Base-by-base conservation (phyloP, 2,113 vertebrate species). In the Gobius niger region DNA sequence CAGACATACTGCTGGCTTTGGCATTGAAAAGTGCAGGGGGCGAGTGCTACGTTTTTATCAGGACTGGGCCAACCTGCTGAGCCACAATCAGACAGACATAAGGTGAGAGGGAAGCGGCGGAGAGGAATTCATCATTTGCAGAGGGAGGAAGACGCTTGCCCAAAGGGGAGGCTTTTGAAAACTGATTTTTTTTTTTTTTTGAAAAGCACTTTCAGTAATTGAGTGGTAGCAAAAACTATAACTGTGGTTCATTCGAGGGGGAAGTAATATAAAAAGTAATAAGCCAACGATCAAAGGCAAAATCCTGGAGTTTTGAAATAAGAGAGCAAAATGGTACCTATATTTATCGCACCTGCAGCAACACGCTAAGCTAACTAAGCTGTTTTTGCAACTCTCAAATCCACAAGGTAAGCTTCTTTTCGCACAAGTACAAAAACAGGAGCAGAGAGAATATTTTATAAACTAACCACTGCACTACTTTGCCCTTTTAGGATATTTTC, bases 61-160 rank as follows among this genome's bases (percentile, higher is more conserved):
- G 16, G 56, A 69, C 56, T 46, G 44, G n/a, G 16, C 1, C 4
- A 44, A 69, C 18, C 56, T 59, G 56, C 54, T 73, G 54, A 54
- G 68, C 44, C 60, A 66, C 12, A 15, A 0, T 73, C 65, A 76
- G 60, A 76, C 63, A 66, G 52, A 72, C 49, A 82, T 76, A 62
- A 75, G 71, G 56, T 63, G 68, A 76, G 59, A 72, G 18, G 40
- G 61, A 47, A 53, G 40, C 66, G 59, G 72, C 67, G 63, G 60
- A 71, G 70, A 63, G 10, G 76, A 68, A 47, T 74, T 77, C 75
- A 83, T 86, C 77, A 82, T 63, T 73, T 10, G 24, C 19, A 56
- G 75, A 73, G 73, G 82, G 65, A 40, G 50, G 62, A 77, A 80
- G 69, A 73, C 70, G 54, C 56, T 81, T 78, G 50, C 56, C 62